phyloP scores from a whole-genome alignment of 2,113 vertebrate genomes.

The Lagopus muta region DNA sequence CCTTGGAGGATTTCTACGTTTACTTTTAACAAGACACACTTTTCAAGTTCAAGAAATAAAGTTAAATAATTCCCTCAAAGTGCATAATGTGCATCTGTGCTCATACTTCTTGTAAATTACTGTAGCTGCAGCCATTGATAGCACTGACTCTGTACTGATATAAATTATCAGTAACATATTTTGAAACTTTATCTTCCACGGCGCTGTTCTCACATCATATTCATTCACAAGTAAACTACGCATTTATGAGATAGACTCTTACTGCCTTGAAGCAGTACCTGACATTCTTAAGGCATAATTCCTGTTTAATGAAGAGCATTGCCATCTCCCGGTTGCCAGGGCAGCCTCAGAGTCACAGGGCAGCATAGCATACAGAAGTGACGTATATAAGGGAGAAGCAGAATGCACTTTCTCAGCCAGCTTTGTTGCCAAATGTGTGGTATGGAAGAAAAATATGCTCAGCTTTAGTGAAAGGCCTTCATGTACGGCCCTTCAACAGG shows the following conservation, averaged over 20 bases:
- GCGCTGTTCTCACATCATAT: background rate
- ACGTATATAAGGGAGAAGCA: background rate
- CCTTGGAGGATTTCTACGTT: background rate
- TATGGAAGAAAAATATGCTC: background rate
- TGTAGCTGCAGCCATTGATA: background rate
- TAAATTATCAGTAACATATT: slow-evolving; percentile 16
- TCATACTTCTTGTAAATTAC: background rate
- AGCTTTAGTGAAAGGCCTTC: background rate
- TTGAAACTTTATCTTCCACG: background rate
- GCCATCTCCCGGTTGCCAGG: background rate
- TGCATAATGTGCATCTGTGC: background rate
- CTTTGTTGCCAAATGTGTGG: background rate
- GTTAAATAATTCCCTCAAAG: background rate
- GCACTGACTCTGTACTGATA: background rate
- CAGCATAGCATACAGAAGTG: accelerated
- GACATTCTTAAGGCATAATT: background rate
- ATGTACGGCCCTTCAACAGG: background rate
- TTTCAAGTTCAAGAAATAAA: background rate
- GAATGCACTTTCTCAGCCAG: background rate
- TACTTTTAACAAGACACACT: background rate
- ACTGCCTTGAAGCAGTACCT: background rate
- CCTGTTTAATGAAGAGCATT: background rate
- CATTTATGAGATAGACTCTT: background rate
- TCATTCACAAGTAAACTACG: background rate
- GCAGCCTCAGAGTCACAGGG: background rate